Conservation (phyloP, 2,888 invertebrate genomes). For the Imbricaverruca yamaguchii region DNA sequence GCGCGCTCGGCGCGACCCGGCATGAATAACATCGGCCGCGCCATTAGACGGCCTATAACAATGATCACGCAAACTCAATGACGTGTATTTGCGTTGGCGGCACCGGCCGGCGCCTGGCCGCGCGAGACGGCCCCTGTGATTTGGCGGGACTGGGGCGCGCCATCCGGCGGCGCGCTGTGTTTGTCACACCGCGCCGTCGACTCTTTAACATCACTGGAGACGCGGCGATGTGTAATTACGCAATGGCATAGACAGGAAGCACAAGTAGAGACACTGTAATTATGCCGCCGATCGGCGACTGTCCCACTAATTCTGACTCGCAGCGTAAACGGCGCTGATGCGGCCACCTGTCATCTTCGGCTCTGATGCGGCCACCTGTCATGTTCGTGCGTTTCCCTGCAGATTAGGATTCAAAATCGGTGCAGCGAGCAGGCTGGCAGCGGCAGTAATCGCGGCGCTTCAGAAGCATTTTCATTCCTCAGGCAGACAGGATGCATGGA, state of each 20-base stretch:
- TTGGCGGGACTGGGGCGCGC: not conserved
- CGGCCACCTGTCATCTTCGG: not conserved
- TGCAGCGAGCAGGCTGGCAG: no score
- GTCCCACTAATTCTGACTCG: not conserved
- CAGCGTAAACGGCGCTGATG: not conserved
- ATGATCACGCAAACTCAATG: not conserved
- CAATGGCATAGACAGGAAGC: not conserved
- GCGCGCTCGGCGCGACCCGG: not conserved
- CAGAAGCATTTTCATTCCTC: no score
- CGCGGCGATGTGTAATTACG: not conserved
- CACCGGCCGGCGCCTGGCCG: not conserved
- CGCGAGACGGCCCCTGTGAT: not conserved
- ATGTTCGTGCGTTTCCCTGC: no score
- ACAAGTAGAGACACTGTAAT: not conserved
- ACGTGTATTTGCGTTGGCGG: conserved; percentile 18
- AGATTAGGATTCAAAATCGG: no score
- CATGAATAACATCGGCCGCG: not conserved
- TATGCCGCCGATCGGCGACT: not conserved
- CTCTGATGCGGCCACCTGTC: no score
- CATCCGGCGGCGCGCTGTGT: not conserved
- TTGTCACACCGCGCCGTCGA: not conserved
- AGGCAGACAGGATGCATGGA: no score
- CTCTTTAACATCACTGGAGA: not conserved
- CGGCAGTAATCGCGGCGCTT: no score
- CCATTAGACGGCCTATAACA: not conserved